Evolutionary conservation across 2,888 invertebrate species (phyloP), one percentile per base, ranked within the genome.

Genomic region (Mesochorus sp.): DNA sequence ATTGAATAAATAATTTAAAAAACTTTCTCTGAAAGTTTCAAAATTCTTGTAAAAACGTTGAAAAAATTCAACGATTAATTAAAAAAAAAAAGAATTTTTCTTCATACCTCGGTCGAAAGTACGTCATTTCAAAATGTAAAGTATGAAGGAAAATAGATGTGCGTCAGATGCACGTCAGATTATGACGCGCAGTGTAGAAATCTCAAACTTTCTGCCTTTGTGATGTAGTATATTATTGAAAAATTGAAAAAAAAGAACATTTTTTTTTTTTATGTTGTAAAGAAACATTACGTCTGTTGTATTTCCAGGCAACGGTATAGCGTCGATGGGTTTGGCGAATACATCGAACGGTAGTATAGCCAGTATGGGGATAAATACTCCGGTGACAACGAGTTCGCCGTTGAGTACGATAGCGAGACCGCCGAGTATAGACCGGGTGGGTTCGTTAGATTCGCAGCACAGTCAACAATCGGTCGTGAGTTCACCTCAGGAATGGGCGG

Each of bases 401-500:
- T 62, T 91, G 67, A 91, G 91, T 62, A 91, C 91, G 61, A 91
- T 90, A 17, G 89, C 91, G 8, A 83, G 91, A 51, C 91, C 91
- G 26, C 91, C 91, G n/a, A 91, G 91, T 70, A 89, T 93, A 83
- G 94, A 94, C 80, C 92, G 93, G 81, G 92, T 93, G 14, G 93
- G 93, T 21, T 94, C 94, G 2, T 91, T 94, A 53, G 93, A 93
- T 83, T 93, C 93, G 5, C 92, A 92, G 91, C 93, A 91, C 47
- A 92, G 92, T 88, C 82, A 79, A 74, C 81, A 75, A 73, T 85
- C 86, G 0, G 84, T n/a, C n/a, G n/a, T 87, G 10, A 86, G 89
- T 19, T 91, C 91, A n/a, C 92, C 92, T 1, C 93, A 94, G 73
- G 62, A 98, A 85, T 98, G 99, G 98, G 95, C 96, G 0, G 95